Percentiles rank a stretch among this genome's conserved stretches.
Evolutionary conservation across 2,113 vertebrate genomes (phyloP).

Genomic region (Rallus limicola): DNA sequence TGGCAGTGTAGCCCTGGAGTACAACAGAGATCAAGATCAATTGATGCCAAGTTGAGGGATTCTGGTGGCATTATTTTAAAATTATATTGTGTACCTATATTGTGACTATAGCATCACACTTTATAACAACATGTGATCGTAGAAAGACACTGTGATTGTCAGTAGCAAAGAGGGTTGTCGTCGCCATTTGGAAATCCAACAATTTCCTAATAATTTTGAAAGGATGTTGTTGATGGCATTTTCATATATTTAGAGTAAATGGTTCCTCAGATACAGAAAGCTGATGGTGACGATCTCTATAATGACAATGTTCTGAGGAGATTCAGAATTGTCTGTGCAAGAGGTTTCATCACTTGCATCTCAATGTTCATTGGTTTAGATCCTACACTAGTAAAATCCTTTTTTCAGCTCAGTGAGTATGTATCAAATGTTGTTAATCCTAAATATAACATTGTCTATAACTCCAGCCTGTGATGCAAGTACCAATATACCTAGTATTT

Average conservation of each 20-base stretch:
- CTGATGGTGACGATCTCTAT: rapidly evolving
- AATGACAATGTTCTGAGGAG: not conserved
- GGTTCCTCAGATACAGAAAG: not conserved
- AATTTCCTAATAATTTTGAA: not conserved
- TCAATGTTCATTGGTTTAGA: not conserved
- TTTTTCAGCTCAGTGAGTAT: not conserved
- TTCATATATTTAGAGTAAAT: not conserved
- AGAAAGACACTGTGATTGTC: not conserved
- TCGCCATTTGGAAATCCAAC: not conserved
- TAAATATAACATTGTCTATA: not conserved
- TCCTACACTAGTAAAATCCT: not conserved
- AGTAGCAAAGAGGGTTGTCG: not conserved
- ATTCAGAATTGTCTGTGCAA: not conserved
- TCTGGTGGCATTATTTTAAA: not conserved
- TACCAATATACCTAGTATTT: not conserved
- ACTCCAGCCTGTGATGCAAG: not conserved
- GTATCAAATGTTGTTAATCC: not conserved
- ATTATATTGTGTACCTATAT: not conserved
- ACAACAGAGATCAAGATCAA: not conserved
- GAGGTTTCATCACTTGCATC: not conserved
- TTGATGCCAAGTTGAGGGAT: not conserved
- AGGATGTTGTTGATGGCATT: not conserved
- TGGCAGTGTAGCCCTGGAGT: not conserved
- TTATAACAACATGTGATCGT: not conserved
- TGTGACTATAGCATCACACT: not conserved